Evolutionary conservation across 2,113 vertebrate species (phyloP).

Genomic region (Notothenia coriiceps): DNA sequence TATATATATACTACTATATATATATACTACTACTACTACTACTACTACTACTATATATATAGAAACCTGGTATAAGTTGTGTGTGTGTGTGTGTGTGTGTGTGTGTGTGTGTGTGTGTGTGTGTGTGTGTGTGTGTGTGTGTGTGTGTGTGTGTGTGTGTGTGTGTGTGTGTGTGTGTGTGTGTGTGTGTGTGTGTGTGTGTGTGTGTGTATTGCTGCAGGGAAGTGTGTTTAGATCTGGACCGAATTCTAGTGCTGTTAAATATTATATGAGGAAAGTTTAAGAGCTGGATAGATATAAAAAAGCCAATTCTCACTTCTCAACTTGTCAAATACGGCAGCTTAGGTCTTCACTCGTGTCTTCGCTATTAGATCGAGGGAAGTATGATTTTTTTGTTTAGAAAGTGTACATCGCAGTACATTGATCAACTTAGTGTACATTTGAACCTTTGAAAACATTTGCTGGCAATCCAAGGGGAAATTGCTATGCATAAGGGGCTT

Average conservation of each 20-base stretch:
- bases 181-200: neutral
- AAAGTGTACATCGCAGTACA: neutral
- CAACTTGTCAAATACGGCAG: no score
- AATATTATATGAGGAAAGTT: slow-evolving; percentile 37
- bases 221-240: slow-evolving; percentile 9
- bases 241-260: slow-evolving; percentile 8
- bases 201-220: neutral
- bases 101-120: neutral
- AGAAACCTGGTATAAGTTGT: no score
- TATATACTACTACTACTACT: no score
- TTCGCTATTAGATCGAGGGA: slow-evolving; percentile 11
- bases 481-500: slow-evolving; percentile 2
- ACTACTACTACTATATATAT: no score
- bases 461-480: slow-evolving; percentile 3
- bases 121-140: neutral
- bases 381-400: neutral
- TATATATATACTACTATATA: no score
- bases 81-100: neutral
- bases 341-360: no score
- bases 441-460: neutral
- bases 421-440: neutral
- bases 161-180: neutral
- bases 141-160: neutral
- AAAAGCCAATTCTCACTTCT: neutral
- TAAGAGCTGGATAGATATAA: slow-evolving; percentile 3